These are phyloP conservation scores for Amorpha juglandis DNA, from an alignment of 2,888 invertebrate species.

Conservation along the genomic window DNA sequence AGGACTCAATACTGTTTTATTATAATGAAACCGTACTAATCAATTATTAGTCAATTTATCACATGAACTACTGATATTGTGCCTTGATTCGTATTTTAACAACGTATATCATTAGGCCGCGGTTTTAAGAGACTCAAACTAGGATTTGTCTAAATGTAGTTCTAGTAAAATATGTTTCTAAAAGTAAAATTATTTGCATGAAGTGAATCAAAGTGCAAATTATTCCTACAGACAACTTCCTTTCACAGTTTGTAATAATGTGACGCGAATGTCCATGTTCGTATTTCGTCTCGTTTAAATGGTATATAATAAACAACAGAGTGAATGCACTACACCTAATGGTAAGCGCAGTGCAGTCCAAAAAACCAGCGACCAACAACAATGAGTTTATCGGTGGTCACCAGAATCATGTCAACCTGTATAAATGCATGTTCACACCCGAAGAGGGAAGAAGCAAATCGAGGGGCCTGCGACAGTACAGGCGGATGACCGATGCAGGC, in stretches of 20 bases:
- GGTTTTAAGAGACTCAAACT: neutral
- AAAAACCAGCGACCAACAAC: too few relatives aligned
- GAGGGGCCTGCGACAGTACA: too few relatives aligned
- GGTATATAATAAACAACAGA: neutral
- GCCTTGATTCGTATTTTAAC: neutral
- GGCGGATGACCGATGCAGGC: too few relatives aligned
- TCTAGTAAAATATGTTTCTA: too few relatives aligned
- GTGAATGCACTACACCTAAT: too few relatives aligned
- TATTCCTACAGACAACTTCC: constrained; percentile 11
- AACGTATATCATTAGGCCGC: neutral
- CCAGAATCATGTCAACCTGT: too few relatives aligned
- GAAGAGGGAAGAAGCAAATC: too few relatives aligned
- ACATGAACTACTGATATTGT: neutral
- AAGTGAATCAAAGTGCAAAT: neutral
- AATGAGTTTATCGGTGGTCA: too few relatives aligned
- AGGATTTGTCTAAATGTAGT: too few relatives aligned
- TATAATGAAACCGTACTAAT: neutral
- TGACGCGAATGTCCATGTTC: constrained; percentile 12
- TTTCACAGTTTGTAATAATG: constrained; percentile 9
- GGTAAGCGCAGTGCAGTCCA: too few relatives aligned
- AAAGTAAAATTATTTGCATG: too few relatives aligned
- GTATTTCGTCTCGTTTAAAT: neutral
- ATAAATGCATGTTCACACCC: too few relatives aligned
- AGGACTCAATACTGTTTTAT: neutral
- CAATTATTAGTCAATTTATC: constrained; percentile 15